Evolutionary conservation across 2,888 invertebrate species (phyloP).

Genomic region (Oligia fasciuncula): DNA sequence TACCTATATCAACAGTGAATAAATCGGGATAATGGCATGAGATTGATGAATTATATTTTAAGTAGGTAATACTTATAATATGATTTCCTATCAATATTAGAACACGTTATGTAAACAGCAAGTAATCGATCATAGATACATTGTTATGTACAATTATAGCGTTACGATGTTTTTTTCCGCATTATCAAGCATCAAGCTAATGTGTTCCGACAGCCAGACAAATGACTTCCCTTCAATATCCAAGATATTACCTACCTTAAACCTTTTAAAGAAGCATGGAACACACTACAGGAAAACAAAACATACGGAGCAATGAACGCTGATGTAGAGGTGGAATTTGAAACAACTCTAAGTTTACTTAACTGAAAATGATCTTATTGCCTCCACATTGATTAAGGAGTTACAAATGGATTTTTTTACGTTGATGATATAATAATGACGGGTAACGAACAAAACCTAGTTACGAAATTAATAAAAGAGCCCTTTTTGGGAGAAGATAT

Average conservation of each 20-base stretch:
- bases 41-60: neutral
- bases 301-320: neutral
- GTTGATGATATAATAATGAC: neutral
- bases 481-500: neutral
- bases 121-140: constrained; percentile 15
- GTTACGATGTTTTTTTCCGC: constrained; percentile 50
- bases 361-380: neutral
- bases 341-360: neutral
- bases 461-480: neutral
- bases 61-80: neutral
- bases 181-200: constrained; percentile 57
- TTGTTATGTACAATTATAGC: constrained; percentile 15
- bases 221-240: constrained; percentile 63
- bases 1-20: too few relatives aligned
- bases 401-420: neutral
- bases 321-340: too few relatives aligned
- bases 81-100: neutral
- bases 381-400: neutral
- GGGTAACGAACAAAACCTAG: neutral
- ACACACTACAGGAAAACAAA: constrained; percentile 28
- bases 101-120: neutral
- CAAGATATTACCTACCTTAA: constrained; percentile 62
- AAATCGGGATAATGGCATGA: too few relatives aligned
- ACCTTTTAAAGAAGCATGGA: constrained; percentile 58
- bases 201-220: constrained; percentile 69